These are phyloP conservation scores for Spodoptera littoralis DNA, from an alignment of 2,888 invertebrate species.

Conservation along the genomic window DNA sequence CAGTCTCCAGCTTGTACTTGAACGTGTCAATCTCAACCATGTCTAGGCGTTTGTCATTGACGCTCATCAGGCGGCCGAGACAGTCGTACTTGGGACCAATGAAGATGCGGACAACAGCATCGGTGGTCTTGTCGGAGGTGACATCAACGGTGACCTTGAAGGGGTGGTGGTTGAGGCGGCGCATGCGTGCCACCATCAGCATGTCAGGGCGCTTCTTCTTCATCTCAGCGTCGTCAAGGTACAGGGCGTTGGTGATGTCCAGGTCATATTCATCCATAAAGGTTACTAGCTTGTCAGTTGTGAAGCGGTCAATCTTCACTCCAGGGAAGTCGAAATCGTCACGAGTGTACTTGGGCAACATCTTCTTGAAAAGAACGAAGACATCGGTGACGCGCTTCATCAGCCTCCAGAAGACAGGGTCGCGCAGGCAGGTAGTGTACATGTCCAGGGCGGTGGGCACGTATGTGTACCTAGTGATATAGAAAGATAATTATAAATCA, in stretches of 20 bases:
- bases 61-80: constrained; percentile 87
- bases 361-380: constrained; percentile 89
- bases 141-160: constrained; percentile 90
- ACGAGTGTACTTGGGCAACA: constrained; percentile 89
- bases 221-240: constrained; percentile 83
- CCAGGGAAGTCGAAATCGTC: constrained; percentile 90
- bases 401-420: constrained; percentile 92
- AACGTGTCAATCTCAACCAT: constrained; percentile 88
- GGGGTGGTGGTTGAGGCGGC: constrained; percentile 90
- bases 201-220: constrained; percentile 84
- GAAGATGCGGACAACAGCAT: constrained; percentile 91
- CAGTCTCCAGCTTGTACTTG: constrained; percentile 89
- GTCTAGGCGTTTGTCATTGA: constrained; percentile 80
- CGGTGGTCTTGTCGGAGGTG: constrained; percentile 87
- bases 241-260: constrained; percentile 90
- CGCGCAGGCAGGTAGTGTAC: constrained; percentile 91
- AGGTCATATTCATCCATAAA: constrained; percentile 92
- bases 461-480: constrained; percentile 77
- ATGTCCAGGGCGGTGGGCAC: constrained; percentile 90
- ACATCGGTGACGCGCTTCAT: constrained; percentile 89
- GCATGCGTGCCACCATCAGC: constrained; percentile 88
- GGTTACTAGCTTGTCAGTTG: constrained; percentile 91
- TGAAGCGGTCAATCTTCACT: constrained; percentile 89
- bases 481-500: constrained; percentile 2
- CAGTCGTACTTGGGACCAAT: constrained; percentile 92